A percentile compares a stretch with the other conserved stretches of the same genome.
phyloP scores from a whole-genome alignment of 2,888 invertebrate genomes.

The Diadegma fenestrale region DNA sequence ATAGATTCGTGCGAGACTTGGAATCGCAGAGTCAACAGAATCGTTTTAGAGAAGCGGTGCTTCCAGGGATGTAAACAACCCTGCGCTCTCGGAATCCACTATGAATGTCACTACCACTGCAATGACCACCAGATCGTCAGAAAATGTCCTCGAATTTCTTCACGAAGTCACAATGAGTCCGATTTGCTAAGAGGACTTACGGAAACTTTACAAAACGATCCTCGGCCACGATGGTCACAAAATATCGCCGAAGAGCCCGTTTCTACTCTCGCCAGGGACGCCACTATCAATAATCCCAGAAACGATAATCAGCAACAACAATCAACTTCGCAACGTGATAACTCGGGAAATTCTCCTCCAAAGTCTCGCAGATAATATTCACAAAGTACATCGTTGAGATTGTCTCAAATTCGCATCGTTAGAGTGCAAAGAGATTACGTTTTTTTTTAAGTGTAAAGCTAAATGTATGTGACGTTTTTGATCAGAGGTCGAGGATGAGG shows the following conservation, averaged over 20 bases:
- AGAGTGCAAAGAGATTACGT: not conserved
- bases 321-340: not conserved
- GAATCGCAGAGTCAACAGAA: conserved; percentile 71
- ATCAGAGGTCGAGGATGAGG: no score
- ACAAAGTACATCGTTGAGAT: not conserved
- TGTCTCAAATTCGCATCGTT: not conserved
- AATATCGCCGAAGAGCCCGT: conserved; percentile 10
- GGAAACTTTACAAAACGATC: conserved; percentile 25
- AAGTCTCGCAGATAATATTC: conserved; percentile 35
- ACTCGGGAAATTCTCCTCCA: conserved; percentile 10
- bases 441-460: not conserved
- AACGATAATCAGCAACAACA: conserved; percentile 23
- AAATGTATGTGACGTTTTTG: not conserved
- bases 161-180: conserved; percentile 29
- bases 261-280: conserved; percentile 22
- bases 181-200: conserved; percentile 6
- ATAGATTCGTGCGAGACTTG: conserved; percentile 70
- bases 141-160: not conserved
- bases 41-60: conserved; percentile 70
- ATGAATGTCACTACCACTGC: conserved; percentile 26
- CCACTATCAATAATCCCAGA: conserved; percentile 27
- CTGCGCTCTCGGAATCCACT: conserved; percentile 27
- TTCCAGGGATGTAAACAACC: conserved; percentile 12
- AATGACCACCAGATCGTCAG: conserved; percentile 4
- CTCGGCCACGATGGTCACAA: conserved; percentile 17